Conservation (phyloP, 1,140 invertebrate genomes). For the Carposina sasakii region DNA sequence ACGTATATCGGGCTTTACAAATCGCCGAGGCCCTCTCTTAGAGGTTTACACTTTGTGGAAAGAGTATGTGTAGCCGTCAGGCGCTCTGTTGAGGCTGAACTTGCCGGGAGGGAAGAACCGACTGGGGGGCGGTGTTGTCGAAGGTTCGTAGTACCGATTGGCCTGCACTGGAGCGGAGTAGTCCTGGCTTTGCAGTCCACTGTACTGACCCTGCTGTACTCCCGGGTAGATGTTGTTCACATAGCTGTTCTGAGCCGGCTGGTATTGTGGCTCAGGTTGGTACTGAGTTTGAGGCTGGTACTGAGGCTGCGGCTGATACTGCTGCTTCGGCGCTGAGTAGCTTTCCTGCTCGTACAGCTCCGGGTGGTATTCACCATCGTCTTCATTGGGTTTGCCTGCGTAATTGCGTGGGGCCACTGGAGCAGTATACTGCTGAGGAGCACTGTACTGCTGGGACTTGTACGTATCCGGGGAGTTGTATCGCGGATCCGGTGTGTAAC, state of each 20-base stretch:
- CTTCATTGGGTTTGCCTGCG: constrained; percentile 68
- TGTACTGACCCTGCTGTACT: constrained; percentile 57
- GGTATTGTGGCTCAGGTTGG: constrained; percentile 60
- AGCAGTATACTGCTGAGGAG: constrained; percentile 68
- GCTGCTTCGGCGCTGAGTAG: constrained; percentile 41
- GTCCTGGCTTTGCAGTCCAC: constrained; percentile 50
- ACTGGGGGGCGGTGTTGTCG: constrained; percentile 79
- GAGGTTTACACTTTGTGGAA: constrained; percentile 77
- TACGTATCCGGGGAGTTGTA: constrained; percentile 80
- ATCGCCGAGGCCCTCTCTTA: constrained; percentile 38
- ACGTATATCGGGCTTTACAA: constrained; percentile 43
- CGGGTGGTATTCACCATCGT: constrained; percentile 74
- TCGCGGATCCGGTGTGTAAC: constrained; percentile 71
- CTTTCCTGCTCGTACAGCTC: constrained; percentile 66
- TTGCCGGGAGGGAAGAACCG: constrained; percentile 88
- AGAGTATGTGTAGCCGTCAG: constrained; percentile 87
- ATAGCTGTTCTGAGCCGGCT: constrained; percentile 54
- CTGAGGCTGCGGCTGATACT: constrained; percentile 52
- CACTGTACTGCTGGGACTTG: constrained; percentile 72
- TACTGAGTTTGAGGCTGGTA: constrained; percentile 48
- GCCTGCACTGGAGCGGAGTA: constrained; percentile 39
- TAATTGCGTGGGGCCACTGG: constrained; percentile 56
- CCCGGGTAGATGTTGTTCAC: constrained; percentile 64
- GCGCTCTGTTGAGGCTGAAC: constrained; percentile 85
- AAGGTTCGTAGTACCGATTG: constrained; percentile 65